Evolutionary conservation across 1,140 invertebrate species (phyloP), one percentile per base, ranked within the genome.

Genomic region (Nilaparvata lugens): DNA sequence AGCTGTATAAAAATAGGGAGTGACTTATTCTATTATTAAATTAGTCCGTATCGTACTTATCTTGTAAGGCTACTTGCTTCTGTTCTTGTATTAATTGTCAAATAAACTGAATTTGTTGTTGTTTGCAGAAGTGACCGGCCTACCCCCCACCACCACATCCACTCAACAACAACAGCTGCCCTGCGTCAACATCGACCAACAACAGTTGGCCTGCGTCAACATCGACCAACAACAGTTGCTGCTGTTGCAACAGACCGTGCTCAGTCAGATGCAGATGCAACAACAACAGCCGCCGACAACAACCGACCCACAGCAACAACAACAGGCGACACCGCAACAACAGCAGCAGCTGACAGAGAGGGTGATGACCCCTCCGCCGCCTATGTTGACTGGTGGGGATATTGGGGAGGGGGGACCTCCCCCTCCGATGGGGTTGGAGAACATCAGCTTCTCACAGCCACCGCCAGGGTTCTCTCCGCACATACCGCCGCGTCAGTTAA

Each of bases 381-480:
- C 54, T 21, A 19, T 14, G 55, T 21, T 42, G 53, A 28, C 28
- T 28, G 28, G 4, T n/a, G n/a, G n/a, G n/a, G n/a, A n/a, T n/a
- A n/a, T n/a, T n/a, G n/a, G n/a, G n/a, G n/a, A n/a, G n/a, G n/a
- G n/a, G 45, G 45, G 16, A 28, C 31, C 25, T 16, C 31, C 54
- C 2, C 57, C 63, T 4, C 56, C 61, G 21, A 9, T 28, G 28
- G 28, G 9, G 28, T 28, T 28, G 28, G 63, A 66, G 21, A 54
- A 64, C 2, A 52, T 58, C 2, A 52, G 61, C 2, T 61, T 65
- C 58, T 79, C 75, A 69, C 80, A 81, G 68, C 81, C 81, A 6
- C 81, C 81, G 0, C 81, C 81, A 7, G 79, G 79, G 19, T 82
- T 79, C 66, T 70, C 75, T 25, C 70, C 76, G 25, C 21, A 18